Evolutionary conservation across 2,888 invertebrate genomes (phyloP).

Genomic region (Cremastobaeus sp.): DNA sequence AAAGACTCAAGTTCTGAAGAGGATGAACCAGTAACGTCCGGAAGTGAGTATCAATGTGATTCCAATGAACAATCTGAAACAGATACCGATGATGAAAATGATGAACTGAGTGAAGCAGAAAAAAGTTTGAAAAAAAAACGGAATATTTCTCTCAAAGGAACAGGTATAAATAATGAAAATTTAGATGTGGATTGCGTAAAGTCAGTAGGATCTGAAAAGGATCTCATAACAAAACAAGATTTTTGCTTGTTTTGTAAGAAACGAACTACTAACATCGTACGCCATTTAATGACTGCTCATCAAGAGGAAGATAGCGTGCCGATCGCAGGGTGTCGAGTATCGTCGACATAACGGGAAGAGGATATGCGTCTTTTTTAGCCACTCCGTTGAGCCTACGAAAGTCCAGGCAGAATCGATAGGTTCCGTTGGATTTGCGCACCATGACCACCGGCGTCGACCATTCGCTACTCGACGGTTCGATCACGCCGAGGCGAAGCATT

Average conservation of each 20-base stretch:
- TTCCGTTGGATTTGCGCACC: too few relatives aligned
- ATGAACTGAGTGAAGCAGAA: neutral
- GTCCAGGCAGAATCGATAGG: too few relatives aligned
- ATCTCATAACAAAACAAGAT: slow-evolving; percentile 3
- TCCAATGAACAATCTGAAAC: neutral
- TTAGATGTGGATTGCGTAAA: neutral
- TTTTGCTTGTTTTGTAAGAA: slow-evolving; percentile 23
- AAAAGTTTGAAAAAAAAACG: neutral
- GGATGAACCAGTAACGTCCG: neutral
- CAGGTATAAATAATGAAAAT: neutral
- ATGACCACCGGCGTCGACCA: too few relatives aligned
- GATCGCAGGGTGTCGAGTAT: too few relatives aligned
- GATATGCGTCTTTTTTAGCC: too few relatives aligned
- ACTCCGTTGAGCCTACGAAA: too few relatives aligned
- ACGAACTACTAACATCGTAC: neutral
- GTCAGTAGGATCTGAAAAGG: neutral
- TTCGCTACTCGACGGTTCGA: too few relatives aligned
- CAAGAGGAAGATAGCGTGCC: slow-evolving; percentile 17
- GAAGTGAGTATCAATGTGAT: neutral
- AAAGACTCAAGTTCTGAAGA: neutral
- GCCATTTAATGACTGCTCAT: slow-evolving; percentile 16
- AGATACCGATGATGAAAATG: neutral
- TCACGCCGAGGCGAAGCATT: too few relatives aligned
- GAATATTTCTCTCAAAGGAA: neutral
- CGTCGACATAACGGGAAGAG: too few relatives aligned